phyloP scores from a whole-genome alignment of 2,113 vertebrate species.

The Danionella cerebrum region DNA sequence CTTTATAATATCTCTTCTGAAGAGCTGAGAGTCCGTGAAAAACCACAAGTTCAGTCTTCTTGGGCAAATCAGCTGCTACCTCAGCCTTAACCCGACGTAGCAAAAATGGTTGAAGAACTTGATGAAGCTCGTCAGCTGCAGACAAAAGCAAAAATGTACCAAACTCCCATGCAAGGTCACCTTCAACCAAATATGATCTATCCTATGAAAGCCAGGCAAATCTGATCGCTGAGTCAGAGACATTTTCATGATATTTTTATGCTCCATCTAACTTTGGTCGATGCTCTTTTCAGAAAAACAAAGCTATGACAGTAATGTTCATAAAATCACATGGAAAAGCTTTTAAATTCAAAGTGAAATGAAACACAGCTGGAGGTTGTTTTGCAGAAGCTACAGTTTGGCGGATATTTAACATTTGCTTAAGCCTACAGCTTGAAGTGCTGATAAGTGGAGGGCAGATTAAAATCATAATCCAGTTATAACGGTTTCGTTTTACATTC shows the following conservation, averaged over 20 bases:
- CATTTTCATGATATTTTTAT: too few relatives aligned
- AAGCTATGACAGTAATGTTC: neutral
- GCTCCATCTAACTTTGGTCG: too few relatives aligned
- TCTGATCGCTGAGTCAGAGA: neutral
- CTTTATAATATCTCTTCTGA: conserved; percentile 87
- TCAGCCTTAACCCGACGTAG: conserved; percentile 84
- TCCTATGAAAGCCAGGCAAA: neutral
- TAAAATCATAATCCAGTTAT: neutral
- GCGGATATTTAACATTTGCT: neutral
- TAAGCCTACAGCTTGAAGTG: neutral
- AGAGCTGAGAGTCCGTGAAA: conserved; percentile 87
- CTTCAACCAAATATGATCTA: neutral
- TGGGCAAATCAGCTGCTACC: conserved; percentile 79
- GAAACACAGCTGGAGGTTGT: too few relatives aligned
- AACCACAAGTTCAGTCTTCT: conserved; percentile 80
- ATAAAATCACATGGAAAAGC: too few relatives aligned
- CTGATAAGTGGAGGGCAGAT: neutral
- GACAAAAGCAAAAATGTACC: neutral
- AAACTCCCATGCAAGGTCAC: neutral
- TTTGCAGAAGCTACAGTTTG: too few relatives aligned
- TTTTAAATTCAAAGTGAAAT: too few relatives aligned
- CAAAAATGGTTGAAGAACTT: conserved; percentile 79
- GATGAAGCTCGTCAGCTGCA: conserved; percentile 75
- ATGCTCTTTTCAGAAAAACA: too few relatives aligned
- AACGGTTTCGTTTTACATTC: neutral